phyloP scores from a whole-genome alignment of 2,888 invertebrate species.

The Lottia scabra region DNA sequence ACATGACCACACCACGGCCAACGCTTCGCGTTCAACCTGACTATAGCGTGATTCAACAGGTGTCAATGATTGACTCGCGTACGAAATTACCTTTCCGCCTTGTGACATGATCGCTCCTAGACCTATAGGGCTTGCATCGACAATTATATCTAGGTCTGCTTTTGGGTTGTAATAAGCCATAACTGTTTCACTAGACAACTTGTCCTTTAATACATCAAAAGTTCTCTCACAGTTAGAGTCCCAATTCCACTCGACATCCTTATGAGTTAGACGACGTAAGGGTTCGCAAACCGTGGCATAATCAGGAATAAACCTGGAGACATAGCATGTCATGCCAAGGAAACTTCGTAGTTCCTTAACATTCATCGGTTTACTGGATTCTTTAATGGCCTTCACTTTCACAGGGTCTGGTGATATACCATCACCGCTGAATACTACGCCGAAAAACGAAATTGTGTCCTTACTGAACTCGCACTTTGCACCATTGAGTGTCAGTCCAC shows the following conservation, averaged over 20 bases:
- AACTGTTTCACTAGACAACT: conserved; percentile 29
- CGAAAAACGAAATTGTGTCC: conserved; percentile 24
- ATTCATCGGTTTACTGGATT: conserved; percentile 30
- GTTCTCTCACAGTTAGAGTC: conserved; percentile 26
- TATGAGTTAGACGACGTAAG: conserved; percentile 34
- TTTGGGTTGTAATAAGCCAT: conserved; percentile 36
- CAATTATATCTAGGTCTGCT: conserved; percentile 27
- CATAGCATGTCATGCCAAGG: conserved; percentile 41
- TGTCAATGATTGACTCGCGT: conserved; percentile 32
- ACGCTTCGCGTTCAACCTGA: conserved; percentile 39
- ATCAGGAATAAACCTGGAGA: conserved; percentile 38
- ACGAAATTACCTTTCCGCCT: conserved; percentile 24
- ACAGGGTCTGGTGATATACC: conserved; percentile 23
- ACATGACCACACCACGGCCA: conserved; percentile 42
- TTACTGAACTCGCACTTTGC: conserved; percentile 23
- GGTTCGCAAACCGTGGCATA: conserved; percentile 38
- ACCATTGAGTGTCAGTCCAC: conserved; percentile 24
- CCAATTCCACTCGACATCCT: conserved; percentile 37
- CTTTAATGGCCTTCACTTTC: conserved; percentile 36
- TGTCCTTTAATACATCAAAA: conserved; percentile 29
- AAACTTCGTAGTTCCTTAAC: conserved; percentile 38
- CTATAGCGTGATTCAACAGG: conserved; percentile 35
- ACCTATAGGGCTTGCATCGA: conserved; percentile 41
- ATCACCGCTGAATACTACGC: conserved; percentile 16
- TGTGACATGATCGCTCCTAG: conserved; percentile 37